Evolutionary conservation across 2,888 invertebrate genomes (phyloP).

Genomic region (Caenorhabditis afra): DNA sequence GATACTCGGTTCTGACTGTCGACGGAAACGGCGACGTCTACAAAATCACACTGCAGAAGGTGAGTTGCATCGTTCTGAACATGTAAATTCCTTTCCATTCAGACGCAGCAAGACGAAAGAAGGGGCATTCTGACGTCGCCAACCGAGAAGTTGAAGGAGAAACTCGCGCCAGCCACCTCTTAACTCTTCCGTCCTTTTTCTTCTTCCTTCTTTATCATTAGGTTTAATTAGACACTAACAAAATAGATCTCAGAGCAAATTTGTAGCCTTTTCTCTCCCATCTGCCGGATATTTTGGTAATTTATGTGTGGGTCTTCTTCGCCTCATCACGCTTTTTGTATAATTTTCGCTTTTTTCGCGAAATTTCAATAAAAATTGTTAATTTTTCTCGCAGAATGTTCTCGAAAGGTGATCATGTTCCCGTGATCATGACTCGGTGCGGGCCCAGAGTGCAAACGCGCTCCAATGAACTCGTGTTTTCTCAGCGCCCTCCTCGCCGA

Average conservation of each 20-base stretch:
- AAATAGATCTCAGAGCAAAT: conserved; percentile 40
- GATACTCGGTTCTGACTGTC: conserved; percentile 76
- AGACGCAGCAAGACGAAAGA: conserved; percentile 54
- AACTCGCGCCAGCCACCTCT: conserved; percentile 37
- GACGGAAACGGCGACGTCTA: conserved; percentile 79
- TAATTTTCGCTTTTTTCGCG: conserved; percentile 7
- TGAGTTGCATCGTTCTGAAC: background rate
- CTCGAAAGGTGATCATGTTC: background rate
- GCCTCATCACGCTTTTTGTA: conserved; percentile 8
- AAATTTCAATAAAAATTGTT: background rate
- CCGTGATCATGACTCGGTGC: background rate
- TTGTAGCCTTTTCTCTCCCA: conserved; percentile 30
- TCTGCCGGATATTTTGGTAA: conserved; percentile 13
- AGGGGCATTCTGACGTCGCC: conserved; percentile 44
- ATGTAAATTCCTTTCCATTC: conserved; percentile 22
- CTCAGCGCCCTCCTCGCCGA: conserved; percentile 10
- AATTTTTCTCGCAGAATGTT: background rate
- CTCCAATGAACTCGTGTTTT: conserved; percentile 16
- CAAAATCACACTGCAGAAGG: conserved; percentile 71
- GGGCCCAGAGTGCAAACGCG: conserved; percentile 17
- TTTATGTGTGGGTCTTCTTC: conserved; percentile 20
- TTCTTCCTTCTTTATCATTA: too few species aligned
- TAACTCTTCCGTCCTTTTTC: conserved; percentile 1
- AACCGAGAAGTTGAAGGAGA: conserved; percentile 56
- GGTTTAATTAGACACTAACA: conserved; percentile 25